Evolutionary conservation across 2,888 invertebrate species (phyloP).

Genomic region (Athalia circularis): DNA sequence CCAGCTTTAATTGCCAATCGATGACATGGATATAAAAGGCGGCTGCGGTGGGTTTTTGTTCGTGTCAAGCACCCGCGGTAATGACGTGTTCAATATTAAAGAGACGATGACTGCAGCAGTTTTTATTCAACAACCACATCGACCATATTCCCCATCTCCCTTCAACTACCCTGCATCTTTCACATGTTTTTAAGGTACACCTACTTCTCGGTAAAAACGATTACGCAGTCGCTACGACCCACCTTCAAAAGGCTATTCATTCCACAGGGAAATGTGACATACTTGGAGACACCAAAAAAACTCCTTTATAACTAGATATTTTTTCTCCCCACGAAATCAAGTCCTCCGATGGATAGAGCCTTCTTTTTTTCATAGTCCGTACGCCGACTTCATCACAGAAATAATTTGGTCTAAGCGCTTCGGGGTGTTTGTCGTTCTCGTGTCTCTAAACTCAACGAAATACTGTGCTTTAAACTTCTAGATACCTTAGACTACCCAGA

Average conservation of each 20-base stretch:
- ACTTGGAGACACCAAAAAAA: too few relatives aligned
- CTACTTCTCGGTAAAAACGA: slow-evolving; percentile 1
- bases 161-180: too few relatives aligned
- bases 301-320: background rate
- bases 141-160: too few relatives aligned
- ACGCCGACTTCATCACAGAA: background rate
- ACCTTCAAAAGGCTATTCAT: too few relatives aligned
- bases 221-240: too few relatives aligned
- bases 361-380: slow-evolving; percentile 1
- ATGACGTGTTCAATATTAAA: slow-evolving; percentile 46
- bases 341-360: background rate
- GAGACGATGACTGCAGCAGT: slow-evolving; percentile 17
- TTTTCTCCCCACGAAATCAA: too few relatives aligned
- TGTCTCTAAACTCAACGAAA: background rate
- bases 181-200: too few relatives aligned
- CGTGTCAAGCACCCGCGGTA: slow-evolving; percentile 33
- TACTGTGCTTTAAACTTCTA: background rate
- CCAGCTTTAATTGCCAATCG: slow-evolving; percentile 64
- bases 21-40: slow-evolving; percentile 51
- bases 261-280: too few relatives aligned
- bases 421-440: slow-evolving; percentile 57
- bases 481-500: background rate
- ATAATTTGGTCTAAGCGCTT: slow-evolving; percentile 53
- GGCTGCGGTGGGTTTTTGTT: slow-evolving; percentile 49
- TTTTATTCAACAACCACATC: too few relatives aligned